Conservation (phyloP, 2,113 vertebrate species). For the Hyaena hyaena region DNA sequence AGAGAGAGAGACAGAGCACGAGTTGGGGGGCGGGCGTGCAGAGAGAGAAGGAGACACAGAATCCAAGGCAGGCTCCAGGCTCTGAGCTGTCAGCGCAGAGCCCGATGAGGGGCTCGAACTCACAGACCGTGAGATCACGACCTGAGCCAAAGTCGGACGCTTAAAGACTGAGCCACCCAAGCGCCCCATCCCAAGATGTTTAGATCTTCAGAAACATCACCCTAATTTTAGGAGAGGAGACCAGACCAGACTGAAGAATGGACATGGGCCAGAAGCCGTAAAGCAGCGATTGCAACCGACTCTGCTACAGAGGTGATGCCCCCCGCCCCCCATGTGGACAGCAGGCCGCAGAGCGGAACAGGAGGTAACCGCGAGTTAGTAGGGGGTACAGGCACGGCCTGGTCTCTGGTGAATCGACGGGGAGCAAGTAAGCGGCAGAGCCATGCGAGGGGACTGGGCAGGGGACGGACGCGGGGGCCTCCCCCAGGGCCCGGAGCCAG, state of each 20-base stretch:
- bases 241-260: not conserved
- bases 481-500: rapidly evolving
- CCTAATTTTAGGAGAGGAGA: not conserved
- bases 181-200: not conserved
- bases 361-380: rapidly evolving
- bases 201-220: not conserved
- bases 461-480: not conserved
- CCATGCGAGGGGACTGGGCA: rapidly evolving
- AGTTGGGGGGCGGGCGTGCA: too few species aligned
- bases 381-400: too few species aligned
- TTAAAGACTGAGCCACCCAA: too few species aligned
- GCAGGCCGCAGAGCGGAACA: not conserved
- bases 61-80: too few species aligned
- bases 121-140: too few species aligned
- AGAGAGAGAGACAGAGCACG: too few species aligned
- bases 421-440: not conserved
- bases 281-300: too few species aligned
- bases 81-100: too few species aligned
- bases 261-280: not conserved
- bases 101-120: too few species aligned
- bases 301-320: not conserved
- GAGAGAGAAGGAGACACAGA: too few species aligned
- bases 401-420: too few species aligned
- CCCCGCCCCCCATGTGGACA: rapidly evolving
- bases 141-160: too few species aligned